Evolutionary conservation across 1,140 invertebrate species (phyloP).

Genomic region (Hycleus cichorii): DNA sequence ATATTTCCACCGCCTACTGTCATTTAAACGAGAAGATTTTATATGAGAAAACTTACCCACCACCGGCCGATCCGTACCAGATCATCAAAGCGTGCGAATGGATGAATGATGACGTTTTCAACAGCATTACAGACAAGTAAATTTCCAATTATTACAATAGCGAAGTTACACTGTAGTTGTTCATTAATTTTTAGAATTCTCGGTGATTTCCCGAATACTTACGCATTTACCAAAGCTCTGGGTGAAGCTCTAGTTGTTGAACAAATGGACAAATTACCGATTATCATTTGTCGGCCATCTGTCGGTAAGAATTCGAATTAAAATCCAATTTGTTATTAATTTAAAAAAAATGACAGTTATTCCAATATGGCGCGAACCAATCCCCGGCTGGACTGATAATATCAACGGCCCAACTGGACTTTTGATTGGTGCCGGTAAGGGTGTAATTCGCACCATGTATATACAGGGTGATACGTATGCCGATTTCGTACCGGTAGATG

Average conservation of each 20-base stretch:
- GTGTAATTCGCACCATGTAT: slow-evolving; percentile 73
- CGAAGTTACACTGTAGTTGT: neutral
- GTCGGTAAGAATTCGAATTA: slow-evolving; percentile 54
- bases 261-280: slow-evolving; percentile 58
- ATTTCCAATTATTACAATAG: neutral
- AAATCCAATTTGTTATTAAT: neutral
- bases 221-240: slow-evolving; percentile 82
- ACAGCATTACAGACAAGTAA: slow-evolving; percentile 29
- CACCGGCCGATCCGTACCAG: slow-evolving; percentile 59
- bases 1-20: slow-evolving; percentile 58
- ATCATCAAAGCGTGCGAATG: slow-evolving; percentile 68
- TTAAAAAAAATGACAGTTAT: slow-evolving; percentile 45
- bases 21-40: slow-evolving; percentile 59
- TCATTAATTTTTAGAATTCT: slow-evolving; percentile 51
- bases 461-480: slow-evolving; percentile 66
- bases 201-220: slow-evolving; percentile 79
- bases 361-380: slow-evolving; percentile 65
- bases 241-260: slow-evolving; percentile 64
- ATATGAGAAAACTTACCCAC: slow-evolving; percentile 60
- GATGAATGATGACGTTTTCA: slow-evolving; percentile 50
- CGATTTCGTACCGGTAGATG: slow-evolving; percentile 78
- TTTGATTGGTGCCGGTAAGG: slow-evolving; percentile 69
- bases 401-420: slow-evolving; percentile 80
- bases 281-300: slow-evolving; percentile 79
- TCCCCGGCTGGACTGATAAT: slow-evolving; percentile 86